Percentiles rank a stretch among this genome's conserved stretches.
Conservation (phyloP, 1,140 invertebrate species). For the Radopholus similis region DNA sequence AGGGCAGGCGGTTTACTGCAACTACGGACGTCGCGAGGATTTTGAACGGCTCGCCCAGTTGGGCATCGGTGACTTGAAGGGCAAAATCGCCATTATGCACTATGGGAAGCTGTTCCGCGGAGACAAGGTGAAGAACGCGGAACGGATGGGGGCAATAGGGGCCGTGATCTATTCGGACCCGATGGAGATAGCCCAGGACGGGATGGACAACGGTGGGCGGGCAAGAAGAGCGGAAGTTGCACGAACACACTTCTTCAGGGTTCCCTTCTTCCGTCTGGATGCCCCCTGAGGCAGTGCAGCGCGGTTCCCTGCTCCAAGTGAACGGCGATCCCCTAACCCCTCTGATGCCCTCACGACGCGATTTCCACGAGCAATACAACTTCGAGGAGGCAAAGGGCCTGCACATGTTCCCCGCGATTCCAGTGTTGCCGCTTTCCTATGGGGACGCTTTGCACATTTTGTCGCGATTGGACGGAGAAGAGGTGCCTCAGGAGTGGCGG, state of each 20-base stretch:
- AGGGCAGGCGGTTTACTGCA: slow-evolving; percentile 50
- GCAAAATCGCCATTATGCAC: slow-evolving; percentile 54
- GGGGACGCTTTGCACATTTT: slow-evolving; percentile 52
- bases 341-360: slow-evolving; percentile 39
- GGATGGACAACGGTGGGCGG: slow-evolving; percentile 25
- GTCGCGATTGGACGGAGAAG: slow-evolving; percentile 38
- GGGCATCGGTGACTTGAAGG: slow-evolving; percentile 18
- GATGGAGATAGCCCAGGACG: slow-evolving; percentile 46
- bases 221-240: not conserved
- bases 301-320: slow-evolving; percentile 40
- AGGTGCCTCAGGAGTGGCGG: slow-evolving; percentile 42
- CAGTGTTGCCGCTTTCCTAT: slow-evolving; percentile 55
- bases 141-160: slow-evolving; percentile 47
- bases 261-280: slow-evolving; percentile 25
- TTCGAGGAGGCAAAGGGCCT: slow-evolving; percentile 35
- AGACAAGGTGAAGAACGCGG: slow-evolving; percentile 44
- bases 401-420: slow-evolving; percentile 46
- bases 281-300: slow-evolving; percentile 48
- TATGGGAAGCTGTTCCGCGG: slow-evolving; percentile 49
- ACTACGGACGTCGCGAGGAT: slow-evolving; percentile 46
- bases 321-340: slow-evolving; percentile 55
- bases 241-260: not conserved
- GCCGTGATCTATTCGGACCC: slow-evolving; percentile 59
- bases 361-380: slow-evolving; percentile 39
- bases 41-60: slow-evolving; percentile 41